These are phyloP conservation scores for Onychostoma macrolepis DNA, from an alignment of 2,113 vertebrate species.

Conservation along the genomic window DNA sequence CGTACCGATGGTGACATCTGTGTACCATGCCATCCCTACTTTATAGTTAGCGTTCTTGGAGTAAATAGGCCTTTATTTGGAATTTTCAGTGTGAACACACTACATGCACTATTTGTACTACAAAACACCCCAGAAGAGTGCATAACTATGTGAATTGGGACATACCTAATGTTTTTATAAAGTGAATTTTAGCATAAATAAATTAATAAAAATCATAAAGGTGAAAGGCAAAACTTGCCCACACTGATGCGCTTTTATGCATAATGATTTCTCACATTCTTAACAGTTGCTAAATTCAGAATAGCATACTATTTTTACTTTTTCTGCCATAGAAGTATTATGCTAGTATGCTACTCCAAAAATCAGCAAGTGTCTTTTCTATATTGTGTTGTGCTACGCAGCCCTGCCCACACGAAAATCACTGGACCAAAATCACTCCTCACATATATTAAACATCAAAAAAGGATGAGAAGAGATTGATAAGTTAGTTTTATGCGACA, in stretches of 20 bases:
- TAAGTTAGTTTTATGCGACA: neutral
- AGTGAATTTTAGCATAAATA: neutral
- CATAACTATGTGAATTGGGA: neutral
- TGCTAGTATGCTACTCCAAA: neutral
- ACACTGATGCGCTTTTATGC: neutral
- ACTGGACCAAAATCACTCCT: neutral
- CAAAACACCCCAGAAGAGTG: neutral
- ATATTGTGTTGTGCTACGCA: neutral
- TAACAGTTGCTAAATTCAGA: neutral
- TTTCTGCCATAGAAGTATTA: neutral
- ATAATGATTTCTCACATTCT: neutral
- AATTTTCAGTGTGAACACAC: neutral
- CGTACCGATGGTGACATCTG: too few relatives aligned
- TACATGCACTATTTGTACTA: neutral
- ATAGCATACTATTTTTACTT: neutral
- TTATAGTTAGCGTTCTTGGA: neutral
- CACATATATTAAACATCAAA: conserved; percentile 12
- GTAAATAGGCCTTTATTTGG: neutral
- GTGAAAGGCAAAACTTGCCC: neutral
- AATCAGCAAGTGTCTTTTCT: neutral
- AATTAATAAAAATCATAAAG: neutral
- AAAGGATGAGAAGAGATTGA: neutral
- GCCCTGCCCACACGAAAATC: neutral
- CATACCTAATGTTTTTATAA: neutral
- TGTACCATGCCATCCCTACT: too few relatives aligned